Evolutionary conservation across 2,113 vertebrate genomes (phyloP).

Genomic region (Silurus glanis): DNA sequence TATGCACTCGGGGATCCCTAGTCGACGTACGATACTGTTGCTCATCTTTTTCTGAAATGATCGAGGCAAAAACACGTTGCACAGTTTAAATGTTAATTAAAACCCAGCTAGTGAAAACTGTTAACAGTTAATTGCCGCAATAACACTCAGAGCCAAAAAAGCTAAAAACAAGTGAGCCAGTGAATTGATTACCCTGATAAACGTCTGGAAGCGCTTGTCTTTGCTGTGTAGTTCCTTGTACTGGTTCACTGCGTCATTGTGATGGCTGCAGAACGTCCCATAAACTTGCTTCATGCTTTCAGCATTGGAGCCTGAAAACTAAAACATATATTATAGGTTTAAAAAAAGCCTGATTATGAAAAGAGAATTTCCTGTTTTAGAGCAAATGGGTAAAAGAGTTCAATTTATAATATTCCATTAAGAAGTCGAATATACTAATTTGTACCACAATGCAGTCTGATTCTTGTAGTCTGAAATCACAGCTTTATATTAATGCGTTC

Average conservation of each 20-base stretch:
- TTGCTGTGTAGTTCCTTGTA: conserved; percentile 91
- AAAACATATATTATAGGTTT: conserved; percentile 14
- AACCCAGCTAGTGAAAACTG: neutral
- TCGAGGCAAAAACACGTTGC: neutral
- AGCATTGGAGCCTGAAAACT: conserved; percentile 89
- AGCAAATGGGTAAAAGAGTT: neutral
- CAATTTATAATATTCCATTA: neutral
- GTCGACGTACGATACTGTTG: conserved; percentile 85
- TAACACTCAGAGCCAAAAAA: neutral
- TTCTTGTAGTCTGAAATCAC: neutral
- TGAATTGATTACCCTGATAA: conserved; percentile 80
- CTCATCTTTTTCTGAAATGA: conserved; percentile 91
- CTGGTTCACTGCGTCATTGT: conserved; percentile 90
- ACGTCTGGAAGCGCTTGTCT: conserved; percentile 94
- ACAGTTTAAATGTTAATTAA: neutral
- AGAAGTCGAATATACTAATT: neutral
- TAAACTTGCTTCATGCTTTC: conserved; percentile 90
- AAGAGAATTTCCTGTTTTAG: neutral
- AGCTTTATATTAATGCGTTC: neutral
- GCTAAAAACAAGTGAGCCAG: neutral
- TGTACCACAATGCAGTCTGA: neutral
- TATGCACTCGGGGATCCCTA: conserved; percentile 95
- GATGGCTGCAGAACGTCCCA: conserved; percentile 91
- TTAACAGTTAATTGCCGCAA: neutral
- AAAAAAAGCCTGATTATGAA: neutral